Evolutionary conservation across 2,797 vertebrate species (phyloP).

Genomic region (Pangasius krempfi): DNA sequence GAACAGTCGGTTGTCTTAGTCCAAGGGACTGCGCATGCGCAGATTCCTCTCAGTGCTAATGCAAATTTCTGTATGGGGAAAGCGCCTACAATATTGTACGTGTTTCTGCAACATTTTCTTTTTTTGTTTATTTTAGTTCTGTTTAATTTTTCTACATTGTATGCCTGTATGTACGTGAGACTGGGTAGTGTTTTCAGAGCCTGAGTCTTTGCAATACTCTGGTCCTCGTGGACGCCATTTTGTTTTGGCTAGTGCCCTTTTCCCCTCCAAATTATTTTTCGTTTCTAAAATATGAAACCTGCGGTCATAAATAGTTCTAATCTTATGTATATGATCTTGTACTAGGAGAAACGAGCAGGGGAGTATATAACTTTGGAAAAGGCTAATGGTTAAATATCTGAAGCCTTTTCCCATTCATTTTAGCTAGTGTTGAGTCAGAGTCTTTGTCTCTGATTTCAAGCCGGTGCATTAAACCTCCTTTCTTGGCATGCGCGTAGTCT

Average conservation of each 20-base stretch:
- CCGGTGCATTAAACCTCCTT: conserved; percentile 46
- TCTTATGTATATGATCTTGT: no score
- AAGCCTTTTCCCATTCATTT: background rate
- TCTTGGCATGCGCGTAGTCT: conserved; percentile 52
- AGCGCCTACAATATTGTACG: background rate
- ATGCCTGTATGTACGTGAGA: accelerated
- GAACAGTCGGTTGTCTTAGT: background rate
- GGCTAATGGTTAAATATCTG: background rate
- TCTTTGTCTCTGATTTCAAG: background rate
- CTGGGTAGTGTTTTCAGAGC: no score
- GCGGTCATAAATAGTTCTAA: background rate
- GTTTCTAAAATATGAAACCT: background rate
- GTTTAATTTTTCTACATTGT: background rate
- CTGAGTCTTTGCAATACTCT: background rate
- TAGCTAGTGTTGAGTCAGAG: background rate
- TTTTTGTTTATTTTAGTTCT: background rate
- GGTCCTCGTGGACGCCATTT: background rate
- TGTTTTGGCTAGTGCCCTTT: background rate
- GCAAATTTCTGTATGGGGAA: background rate
- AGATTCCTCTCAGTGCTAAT: accelerated
- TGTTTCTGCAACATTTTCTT: background rate
- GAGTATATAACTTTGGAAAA: no score
- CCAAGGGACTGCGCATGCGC: background rate
- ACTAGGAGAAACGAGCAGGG: no score
- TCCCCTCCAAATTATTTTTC: background rate